Percentiles rank a stretch among this genome's conserved stretches.
These are phyloP conservation scores for Chrysomallon squamiferum DNA, from an alignment of 1,140 invertebrate species.

Conservation along the genomic window DNA sequence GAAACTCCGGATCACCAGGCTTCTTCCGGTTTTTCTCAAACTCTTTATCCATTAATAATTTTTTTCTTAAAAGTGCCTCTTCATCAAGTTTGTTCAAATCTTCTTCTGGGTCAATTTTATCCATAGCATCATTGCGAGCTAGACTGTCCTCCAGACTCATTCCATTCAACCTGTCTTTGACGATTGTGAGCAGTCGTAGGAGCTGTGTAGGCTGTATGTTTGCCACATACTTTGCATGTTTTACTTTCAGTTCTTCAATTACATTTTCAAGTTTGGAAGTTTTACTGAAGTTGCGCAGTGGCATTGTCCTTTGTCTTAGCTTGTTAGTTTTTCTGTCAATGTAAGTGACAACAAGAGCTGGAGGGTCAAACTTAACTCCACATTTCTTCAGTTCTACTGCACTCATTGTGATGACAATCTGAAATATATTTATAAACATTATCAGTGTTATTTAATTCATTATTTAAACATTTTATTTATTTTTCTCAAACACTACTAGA, in stretches of 20 bases:
- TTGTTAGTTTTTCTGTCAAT: conserved; percentile 41
- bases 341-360: conserved; percentile 59
- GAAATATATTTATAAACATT: too few species aligned
- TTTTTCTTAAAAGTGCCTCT: conserved; percentile 61
- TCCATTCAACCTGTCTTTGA: conserved; percentile 54
- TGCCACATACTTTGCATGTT: conserved; percentile 51
- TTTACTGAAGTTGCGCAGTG: conserved; percentile 58
- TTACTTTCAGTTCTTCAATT: conserved; percentile 46
- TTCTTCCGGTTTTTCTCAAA: conserved; percentile 64
- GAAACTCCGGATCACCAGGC: conserved; percentile 63
- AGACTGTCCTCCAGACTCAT: conserved; percentile 59
- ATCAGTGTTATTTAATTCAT: too few species aligned
- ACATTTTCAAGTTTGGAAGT: conserved; percentile 42
- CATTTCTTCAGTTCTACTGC: conserved; percentile 40
- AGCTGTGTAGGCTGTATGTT: conserved; percentile 50
- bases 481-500: too few species aligned
- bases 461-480: too few species aligned
- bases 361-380: conserved; percentile 61
- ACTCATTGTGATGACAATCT: too few species aligned
- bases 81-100: conserved; percentile 66
- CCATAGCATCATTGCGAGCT: conserved; percentile 47
- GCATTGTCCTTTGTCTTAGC: conserved; percentile 58
- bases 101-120: conserved; percentile 63
- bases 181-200: conserved; percentile 49
- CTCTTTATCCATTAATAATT: conserved; percentile 63